These are phyloP conservation scores for Altica lythri DNA, from an alignment of 2,888 invertebrate genomes.

Conservation along the genomic window DNA sequence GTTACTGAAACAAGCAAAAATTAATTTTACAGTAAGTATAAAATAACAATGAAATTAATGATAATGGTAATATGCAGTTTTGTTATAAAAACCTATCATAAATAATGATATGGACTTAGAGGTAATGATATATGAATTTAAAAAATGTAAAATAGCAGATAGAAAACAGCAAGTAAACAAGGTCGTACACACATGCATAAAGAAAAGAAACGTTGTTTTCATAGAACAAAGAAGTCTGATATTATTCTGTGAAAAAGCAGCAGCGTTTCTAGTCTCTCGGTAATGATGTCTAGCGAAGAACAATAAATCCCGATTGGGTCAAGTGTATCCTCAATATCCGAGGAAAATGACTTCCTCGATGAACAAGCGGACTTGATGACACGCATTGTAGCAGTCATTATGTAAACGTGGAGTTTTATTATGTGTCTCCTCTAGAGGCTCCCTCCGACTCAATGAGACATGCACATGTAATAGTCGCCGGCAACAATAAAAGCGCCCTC, in stretches of 20 bases:
- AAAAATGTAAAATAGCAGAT: background rate
- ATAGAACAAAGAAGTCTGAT: slow-evolving; percentile 30
- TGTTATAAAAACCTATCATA: too few species aligned
- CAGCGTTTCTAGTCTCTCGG: slow-evolving; percentile 33
- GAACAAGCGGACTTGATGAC: slow-evolving; percentile 57
- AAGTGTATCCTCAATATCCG: slow-evolving; percentile 51
- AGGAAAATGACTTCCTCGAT: slow-evolving; percentile 56
- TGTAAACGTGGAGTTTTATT: slow-evolving; percentile 55
- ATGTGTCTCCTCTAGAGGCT: slow-evolving; percentile 43
- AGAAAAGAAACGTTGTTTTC: slow-evolving; percentile 33
- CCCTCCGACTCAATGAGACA: slow-evolving; percentile 42
- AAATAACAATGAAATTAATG: too few species aligned
- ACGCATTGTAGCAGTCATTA: slow-evolving; percentile 57
- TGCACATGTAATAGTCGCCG: slow-evolving; percentile 40
- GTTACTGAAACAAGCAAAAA: too few species aligned
- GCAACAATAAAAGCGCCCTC: slow-evolving; percentile 28
- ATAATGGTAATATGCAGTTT: too few species aligned
- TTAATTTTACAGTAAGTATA: too few species aligned
- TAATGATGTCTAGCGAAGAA: slow-evolving; percentile 44
- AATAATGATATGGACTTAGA: too few species aligned
- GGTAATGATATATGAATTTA: too few species aligned
- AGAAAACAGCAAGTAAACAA: slow-evolving; percentile 4
- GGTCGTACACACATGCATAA: background rate
- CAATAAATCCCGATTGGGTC: slow-evolving; percentile 51
- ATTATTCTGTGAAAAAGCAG: slow-evolving; percentile 34